These are phyloP conservation scores for Leptinotarsa defecta DNA, from an alignment of 1,140 invertebrate species.

Conservation along the genomic window DNA sequence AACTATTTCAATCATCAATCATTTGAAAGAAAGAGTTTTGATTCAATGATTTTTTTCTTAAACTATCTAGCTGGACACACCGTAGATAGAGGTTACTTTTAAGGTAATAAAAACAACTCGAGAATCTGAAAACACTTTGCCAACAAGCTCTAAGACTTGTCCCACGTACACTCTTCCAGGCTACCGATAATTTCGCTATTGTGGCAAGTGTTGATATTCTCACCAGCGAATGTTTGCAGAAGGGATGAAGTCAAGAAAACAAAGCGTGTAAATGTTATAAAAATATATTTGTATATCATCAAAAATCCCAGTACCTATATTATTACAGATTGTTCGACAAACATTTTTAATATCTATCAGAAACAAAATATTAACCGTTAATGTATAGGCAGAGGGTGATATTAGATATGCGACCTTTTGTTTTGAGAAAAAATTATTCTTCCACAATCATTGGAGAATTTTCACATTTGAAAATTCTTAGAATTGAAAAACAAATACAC, in stretches of 20 bases:
- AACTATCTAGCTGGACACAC: too few species aligned
- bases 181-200: slow-evolving; percentile 4
- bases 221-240: slow-evolving; percentile 11
- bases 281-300: slow-evolving; percentile 33
- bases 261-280: slow-evolving; percentile 34
- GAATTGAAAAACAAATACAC: too few species aligned
- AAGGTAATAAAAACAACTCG: neutral
- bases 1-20: too few species aligned
- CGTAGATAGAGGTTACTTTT: neutral
- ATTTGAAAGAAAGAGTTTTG: too few species aligned
- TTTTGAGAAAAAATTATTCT: too few species aligned
- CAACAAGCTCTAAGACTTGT: neutral
- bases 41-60: too few species aligned
- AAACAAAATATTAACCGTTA: neutral
- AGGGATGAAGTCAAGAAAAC: slow-evolving; percentile 32
- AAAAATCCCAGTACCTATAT: slow-evolving; percentile 10
- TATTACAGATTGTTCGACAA: slow-evolving; percentile 1
- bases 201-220: slow-evolving; percentile 12
- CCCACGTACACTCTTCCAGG: neutral
- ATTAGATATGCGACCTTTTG: too few species aligned
- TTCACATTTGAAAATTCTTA: too few species aligned
- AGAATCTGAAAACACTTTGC: neutral
- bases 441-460: too few species aligned
- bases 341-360: neutral
- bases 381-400: neutral